These are phyloP conservation scores for Notoglanidium macrostoma DNA, from an alignment of 2,797 vertebrate species.

Conservation along the genomic window DNA sequence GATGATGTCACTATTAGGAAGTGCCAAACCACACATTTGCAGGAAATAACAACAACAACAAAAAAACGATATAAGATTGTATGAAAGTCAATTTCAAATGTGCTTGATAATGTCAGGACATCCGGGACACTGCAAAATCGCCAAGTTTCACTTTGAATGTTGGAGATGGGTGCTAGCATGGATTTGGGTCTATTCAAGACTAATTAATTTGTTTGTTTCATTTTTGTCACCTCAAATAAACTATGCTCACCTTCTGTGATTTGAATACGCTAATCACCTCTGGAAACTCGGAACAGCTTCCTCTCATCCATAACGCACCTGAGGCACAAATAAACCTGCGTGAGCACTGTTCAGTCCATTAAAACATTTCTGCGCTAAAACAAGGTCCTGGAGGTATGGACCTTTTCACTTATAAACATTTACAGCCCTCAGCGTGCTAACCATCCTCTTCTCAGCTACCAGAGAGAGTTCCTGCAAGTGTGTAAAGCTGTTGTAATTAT, in stretches of 20 bases:
- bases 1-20: background rate
- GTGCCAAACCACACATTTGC: background rate
- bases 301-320: background rate
- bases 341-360: slow-evolving; percentile 10
- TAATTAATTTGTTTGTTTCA: background rate
- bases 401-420: slow-evolving; percentile 39
- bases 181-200: background rate
- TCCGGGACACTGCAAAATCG: background rate
- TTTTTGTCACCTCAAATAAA: background rate
- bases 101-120: background rate
- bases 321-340: slow-evolving; percentile 16
- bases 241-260: background rate
- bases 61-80: background rate
- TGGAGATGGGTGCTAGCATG: too few relatives aligned
- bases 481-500: slow-evolving; percentile 30
- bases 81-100: background rate
- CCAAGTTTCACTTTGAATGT: background rate
- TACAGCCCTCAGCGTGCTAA: slow-evolving; percentile 41
- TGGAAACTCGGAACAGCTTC: slow-evolving; percentile 3
- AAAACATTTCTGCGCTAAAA: slow-evolving; percentile 13
- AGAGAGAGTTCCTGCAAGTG: slow-evolving; percentile 21
- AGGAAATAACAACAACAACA: background rate
- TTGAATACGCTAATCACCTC: slow-evolving; percentile 1
- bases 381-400: background rate
- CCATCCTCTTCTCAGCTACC: slow-evolving; percentile 18